Evolutionary conservation across 2,797 vertebrate species (phyloP).

Genomic region (Enteromius argenteus): DNA sequence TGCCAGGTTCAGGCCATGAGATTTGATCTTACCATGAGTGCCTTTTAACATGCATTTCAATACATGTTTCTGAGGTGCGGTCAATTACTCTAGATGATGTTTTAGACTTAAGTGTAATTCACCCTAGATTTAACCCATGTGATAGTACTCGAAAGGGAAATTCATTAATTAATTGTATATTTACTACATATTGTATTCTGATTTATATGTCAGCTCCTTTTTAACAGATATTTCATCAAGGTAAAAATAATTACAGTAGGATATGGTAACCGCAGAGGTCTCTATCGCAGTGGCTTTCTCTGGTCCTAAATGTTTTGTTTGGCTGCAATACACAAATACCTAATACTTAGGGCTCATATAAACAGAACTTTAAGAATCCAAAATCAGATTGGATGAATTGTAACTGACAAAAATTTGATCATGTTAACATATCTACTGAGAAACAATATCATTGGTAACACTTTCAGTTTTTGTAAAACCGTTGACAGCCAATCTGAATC

Average conservation of each 20-base stretch:
- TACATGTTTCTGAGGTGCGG: conserved; percentile 26
- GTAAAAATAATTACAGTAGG: neutral
- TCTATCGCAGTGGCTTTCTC: neutral
- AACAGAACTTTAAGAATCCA: neutral
- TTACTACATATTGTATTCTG: neutral
- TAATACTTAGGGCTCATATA: neutral
- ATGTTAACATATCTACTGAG: neutral
- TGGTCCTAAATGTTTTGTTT: neutral
- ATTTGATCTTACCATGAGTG: conserved; percentile 52
- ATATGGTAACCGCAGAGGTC: neutral
- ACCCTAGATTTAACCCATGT: neutral
- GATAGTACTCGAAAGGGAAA: neutral
- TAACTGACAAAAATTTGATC: neutral
- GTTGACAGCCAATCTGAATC: neutral
- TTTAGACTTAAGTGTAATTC: neutral
- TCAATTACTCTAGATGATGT: conserved; percentile 36
- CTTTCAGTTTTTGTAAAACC: neutral
- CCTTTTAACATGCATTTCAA: conserved; percentile 49
- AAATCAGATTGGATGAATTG: neutral
- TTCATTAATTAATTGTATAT: neutral
- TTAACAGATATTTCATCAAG: neutral
- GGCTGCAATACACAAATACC: neutral
- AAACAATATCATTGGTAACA: neutral
- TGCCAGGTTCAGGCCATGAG: conserved; percentile 54
- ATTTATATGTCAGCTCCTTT: neutral